phyloP scores from a whole-genome alignment of 1,140 invertebrate species.

The Leptinotarsa lineolata region DNA sequence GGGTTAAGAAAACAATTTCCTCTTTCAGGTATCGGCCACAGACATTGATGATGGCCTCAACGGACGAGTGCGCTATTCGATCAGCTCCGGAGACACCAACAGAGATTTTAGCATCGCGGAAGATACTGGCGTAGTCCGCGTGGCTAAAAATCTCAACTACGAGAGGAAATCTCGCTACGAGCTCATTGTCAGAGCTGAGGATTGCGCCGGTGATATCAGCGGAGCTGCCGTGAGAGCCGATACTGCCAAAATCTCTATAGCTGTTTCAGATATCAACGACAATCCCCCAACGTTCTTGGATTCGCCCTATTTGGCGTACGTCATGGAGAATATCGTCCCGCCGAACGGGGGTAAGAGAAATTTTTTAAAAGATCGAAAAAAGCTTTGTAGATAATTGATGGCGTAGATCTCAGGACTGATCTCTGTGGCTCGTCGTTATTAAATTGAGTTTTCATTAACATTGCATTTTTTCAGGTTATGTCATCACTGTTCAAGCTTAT shows the following conservation, averaged over 20 bases:
- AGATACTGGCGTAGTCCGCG: conserved; percentile 82
- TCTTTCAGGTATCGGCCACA: conserved; percentile 80
- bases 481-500: conserved; percentile 80
- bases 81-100: conserved; percentile 87
- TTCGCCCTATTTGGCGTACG: conserved; percentile 87
- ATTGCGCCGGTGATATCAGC: conserved; percentile 71
- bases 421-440: neutral
- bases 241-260: conserved; percentile 72
- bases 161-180: conserved; percentile 85
- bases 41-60: conserved; percentile 90
- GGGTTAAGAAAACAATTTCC: neutral
- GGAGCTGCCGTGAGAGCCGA: conserved; percentile 66
- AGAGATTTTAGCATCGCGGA: conserved; percentile 88
- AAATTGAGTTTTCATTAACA: too few relatives aligned
- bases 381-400: neutral
- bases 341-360: conserved; percentile 62
- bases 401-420: neutral
- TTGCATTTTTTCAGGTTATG: conserved; percentile 59
- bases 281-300: conserved; percentile 89
- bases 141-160: conserved; percentile 89
- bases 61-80: conserved; percentile 84
- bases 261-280: conserved; percentile 91
- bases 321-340: conserved; percentile 89
- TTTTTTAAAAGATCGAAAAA: too few relatives aligned
- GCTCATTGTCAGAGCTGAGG: conserved; percentile 84